Percentiles rank a stretch among this genome's conserved stretches.
Evolutionary conservation across 1,140 invertebrate genomes (phyloP).

Genomic region (Pseudomyrmex dendroicus): DNA sequence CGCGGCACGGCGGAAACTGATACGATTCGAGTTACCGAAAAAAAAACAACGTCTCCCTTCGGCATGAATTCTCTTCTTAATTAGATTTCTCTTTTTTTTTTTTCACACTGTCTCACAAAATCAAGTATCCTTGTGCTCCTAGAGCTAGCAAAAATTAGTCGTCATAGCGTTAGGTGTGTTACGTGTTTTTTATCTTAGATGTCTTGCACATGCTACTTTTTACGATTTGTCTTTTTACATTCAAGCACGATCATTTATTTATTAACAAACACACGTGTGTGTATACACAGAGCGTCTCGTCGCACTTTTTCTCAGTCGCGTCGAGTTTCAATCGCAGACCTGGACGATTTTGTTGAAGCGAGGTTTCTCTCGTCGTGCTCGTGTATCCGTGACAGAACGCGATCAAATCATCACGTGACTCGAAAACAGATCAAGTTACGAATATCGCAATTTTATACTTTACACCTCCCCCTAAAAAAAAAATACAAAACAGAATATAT

Average conservation of each 20-base stretch:
- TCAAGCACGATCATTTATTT: slow-evolving; percentile 79
- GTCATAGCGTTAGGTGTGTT: slow-evolving; percentile 79
- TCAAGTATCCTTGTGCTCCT: slow-evolving; percentile 70
- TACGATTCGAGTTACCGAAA: slow-evolving; percentile 26
- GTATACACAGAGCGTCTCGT: slow-evolving; percentile 54
- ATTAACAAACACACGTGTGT: slow-evolving; percentile 17
- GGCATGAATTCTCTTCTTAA: slow-evolving; percentile 68
- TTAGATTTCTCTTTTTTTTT: slow-evolving; percentile 55
- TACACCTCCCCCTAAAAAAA: not conserved
- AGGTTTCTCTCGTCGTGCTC: too few relatives aligned
- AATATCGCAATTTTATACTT: not conserved
- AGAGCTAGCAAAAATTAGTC: slow-evolving; percentile 79
- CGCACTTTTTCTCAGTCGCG: not conserved
- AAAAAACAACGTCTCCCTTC: slow-evolving; percentile 47
- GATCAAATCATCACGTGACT: too few relatives aligned
- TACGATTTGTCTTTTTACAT: slow-evolving; percentile 78
- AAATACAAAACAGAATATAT: not conserved
- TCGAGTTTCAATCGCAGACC: slow-evolving; percentile 1
- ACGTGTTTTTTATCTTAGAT: slow-evolving; percentile 83
- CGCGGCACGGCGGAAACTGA: slow-evolving; percentile 23
- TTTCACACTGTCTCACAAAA: slow-evolving; percentile 47
- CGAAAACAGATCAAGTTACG: too few relatives aligned
- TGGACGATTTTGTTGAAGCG: not conserved
- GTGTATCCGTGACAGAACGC: too few relatives aligned
- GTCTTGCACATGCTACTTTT: slow-evolving; percentile 83